Evolutionary conservation across 2,888 invertebrate genomes (phyloP).

Genomic region (Cremastobaeus sp.): DNA sequence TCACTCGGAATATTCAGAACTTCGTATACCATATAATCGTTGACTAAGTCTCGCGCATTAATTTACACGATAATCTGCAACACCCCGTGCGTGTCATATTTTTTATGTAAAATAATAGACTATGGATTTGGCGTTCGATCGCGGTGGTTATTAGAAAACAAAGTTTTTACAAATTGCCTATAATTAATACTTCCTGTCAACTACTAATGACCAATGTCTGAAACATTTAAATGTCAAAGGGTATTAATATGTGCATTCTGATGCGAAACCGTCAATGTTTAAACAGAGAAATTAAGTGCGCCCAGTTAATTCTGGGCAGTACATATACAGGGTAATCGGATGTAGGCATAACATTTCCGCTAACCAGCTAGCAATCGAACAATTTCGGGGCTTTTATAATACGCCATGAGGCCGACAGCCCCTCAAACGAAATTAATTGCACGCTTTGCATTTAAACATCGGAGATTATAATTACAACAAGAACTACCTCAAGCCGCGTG

Average conservation of each 20-base stretch:
- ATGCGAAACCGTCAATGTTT: conserved; percentile 23
- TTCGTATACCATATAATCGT: no score
- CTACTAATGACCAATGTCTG: no score
- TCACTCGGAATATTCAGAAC: no score
- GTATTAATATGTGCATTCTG: conserved; percentile 7
- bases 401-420: conserved; percentile 12
- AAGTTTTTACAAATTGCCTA: no score
- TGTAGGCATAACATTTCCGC: conserved; percentile 11
- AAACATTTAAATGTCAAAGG: conserved; percentile 14
- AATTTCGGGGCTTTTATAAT: conserved; percentile 37
- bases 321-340: conserved; percentile 24
- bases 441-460: conserved; percentile 45
- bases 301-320: conserved; percentile 5
- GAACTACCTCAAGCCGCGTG: conserved; percentile 17
- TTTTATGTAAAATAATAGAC: no score
- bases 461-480: conserved; percentile 40
- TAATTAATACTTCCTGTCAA: no score
- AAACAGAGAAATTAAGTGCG: conserved; percentile 18
- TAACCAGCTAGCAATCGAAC: conserved; percentile 24
- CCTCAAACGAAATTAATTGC: conserved; percentile 39
- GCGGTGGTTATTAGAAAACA: no score
- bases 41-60: no score
- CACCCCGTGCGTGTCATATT: no score
- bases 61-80: no score
- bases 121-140: no score